Evolutionary conservation across 2,113 vertebrate genomes (phyloP), one percentile per base, ranked within the genome.

Genomic region (Callionymus lyra): DNA sequence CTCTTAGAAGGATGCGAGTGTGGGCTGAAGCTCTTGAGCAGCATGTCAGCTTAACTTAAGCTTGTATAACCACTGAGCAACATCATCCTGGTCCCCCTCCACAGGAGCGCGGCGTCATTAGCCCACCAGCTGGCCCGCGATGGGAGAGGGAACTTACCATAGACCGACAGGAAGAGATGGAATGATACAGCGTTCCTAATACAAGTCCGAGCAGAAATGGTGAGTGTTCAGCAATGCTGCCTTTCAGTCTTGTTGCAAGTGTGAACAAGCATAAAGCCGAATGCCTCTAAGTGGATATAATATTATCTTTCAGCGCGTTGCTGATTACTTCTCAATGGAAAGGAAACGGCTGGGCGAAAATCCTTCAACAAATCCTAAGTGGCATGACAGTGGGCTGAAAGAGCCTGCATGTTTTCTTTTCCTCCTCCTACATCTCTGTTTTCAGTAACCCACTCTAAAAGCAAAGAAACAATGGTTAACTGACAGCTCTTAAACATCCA

Each of bases 351-450:
- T 73, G 75, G 67, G 70, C 74, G 74, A 75, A 72, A 77, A 84
- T 82, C 80, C 68, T 76, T 85, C 81, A 81, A 70, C 79, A 57
- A 68, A 70, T 76, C 67, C 70, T 76, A 82, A 84, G 81, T 83
- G 74, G 71, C 74, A 63, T 79, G 79, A 79, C 76, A 72, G 75
- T 56, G 62, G 52, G 58, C 72, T 81, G 71, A 78, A 79, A 82
- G 75, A 64, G 69, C 74, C 77, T 34, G 68, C 63, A 58, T 82
- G 74, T 73, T 78, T 74, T 64, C 58, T 67, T 70, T 58, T 31
- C 62, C 67, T 69, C 59, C 49, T 65, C 64, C 67, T 70, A 53
- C 63, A 34, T 68, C 66, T 78, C 65, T 43, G 47, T 69, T 80
- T 79, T 68, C 60, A 64, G 61, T 67, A 48, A 27, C 44, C 31